These are phyloP conservation scores for Troilus luridus DNA, from an alignment of 2,888 invertebrate genomes.

Conservation along the genomic window DNA sequence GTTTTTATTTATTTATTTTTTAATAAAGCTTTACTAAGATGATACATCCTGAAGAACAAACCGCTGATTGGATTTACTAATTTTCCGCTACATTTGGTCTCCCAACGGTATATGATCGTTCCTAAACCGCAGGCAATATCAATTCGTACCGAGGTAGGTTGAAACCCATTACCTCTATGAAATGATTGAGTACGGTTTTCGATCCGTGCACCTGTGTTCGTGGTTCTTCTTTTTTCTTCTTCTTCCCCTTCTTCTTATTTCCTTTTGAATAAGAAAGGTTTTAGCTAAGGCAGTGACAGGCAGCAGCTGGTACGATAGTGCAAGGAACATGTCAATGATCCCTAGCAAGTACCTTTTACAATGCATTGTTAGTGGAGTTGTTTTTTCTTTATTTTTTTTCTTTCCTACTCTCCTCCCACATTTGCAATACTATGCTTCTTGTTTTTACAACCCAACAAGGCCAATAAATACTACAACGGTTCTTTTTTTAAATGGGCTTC, in stretches of 20 bases:
- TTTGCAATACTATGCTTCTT: background rate
- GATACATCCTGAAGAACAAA: too few relatives aligned
- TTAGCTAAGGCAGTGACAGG: constrained; percentile 27
- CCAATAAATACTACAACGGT: too few relatives aligned
- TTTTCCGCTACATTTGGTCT: too few relatives aligned
- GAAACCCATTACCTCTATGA: background rate
- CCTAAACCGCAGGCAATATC: constrained; percentile 16
- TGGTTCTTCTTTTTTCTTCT: background rate
- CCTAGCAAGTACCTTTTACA: background rate
- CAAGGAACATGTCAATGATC: background rate
- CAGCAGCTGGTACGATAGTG: background rate
- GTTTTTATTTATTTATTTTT: too few relatives aligned
- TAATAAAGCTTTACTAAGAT: too few relatives aligned
- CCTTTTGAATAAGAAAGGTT: constrained; percentile 36
- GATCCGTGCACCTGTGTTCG: constrained; percentile 42
- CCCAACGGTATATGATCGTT: background rate
- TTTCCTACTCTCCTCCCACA: background rate
- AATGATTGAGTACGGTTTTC: constrained; percentile 45
- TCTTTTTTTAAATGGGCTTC: too few relatives aligned
- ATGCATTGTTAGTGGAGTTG: background rate
- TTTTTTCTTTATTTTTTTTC: background rate
- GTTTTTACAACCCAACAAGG: background rate
- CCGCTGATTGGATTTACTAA: too few relatives aligned
- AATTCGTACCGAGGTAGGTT: background rate
- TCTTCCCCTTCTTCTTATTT: background rate